Evolutionary conservation across 2,888 invertebrate species (phyloP), one percentile per base, ranked within the genome.

Genomic region (Hybos culiciformis): DNA sequence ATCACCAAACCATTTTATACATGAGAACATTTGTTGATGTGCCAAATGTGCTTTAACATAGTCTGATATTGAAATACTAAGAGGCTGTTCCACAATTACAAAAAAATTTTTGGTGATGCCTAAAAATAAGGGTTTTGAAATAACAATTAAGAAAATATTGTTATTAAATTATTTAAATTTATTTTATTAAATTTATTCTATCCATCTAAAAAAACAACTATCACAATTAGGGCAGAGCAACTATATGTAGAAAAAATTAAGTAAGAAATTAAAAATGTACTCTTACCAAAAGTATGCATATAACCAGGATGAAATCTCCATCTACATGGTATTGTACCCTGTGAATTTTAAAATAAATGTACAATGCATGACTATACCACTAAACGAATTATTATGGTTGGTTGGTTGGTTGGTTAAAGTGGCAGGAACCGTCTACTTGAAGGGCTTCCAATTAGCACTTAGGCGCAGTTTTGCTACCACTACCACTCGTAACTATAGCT

Each of bases 1-100:
- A 31, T 82, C 73, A 7, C 76, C 74, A 55, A 77, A 83, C 85
- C 86, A 90, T 50, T 79, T 76, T 0, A 90, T 69, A 46, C 77
- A 75, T 18, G 77, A 72, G 0, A 71, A 71, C 43, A 83, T 61
- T 0, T 86, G 81, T 47, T 78, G 72, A 55, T 77, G 78, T 18
- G 67, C 66, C 5, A 86, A 55, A 51, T 78, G 76, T 11, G 71
- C 71, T 38, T 72, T 70, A 1, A 82, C 58, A 47, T 80, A 62
- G 2, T 72, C 70, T 1, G 73, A 63, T 3, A 87, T 53, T 0
- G 83, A 85, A 17, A 88, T 69, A 3, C 79, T 74, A 37, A 94
- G 54, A 0, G 93, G 91, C 64, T 93, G 93, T 58, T 94, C 93
- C 32, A 93, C 77, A 41, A 93, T 77, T 45, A 94, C 72, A 58